A percentile compares a stretch with the other conserved stretches of the same genome.
Conservation (phyloP, 2,797 vertebrate species). For the Rachycentron canadum region DNA sequence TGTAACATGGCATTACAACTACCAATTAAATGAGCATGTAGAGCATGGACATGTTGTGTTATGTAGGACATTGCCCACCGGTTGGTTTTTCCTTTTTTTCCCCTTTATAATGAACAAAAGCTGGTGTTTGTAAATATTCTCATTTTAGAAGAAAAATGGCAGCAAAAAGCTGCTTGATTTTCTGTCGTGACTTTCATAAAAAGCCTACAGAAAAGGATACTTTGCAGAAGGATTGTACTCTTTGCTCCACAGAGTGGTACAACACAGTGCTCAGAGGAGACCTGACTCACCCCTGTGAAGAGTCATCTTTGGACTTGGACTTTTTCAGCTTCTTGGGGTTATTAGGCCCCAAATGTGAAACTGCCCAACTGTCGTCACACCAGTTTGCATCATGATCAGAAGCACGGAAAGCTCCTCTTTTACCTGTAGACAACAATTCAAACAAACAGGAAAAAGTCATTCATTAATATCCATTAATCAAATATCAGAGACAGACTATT, state of each 20-base stretch:
- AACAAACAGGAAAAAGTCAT: not conserved
- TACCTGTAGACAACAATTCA: slow-evolving; percentile 84
- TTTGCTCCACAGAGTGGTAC: not conserved
- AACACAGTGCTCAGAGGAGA: not conserved
- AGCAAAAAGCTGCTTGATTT: no score
- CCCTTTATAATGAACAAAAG: no score
- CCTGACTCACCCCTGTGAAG: slow-evolving; percentile 89
- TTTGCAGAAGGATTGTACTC: not conserved
- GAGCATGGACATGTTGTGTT: no score
- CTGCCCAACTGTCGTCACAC: slow-evolving; percentile 94
- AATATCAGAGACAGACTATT: not conserved
- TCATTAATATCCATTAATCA: not conserved
- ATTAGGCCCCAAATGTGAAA: slow-evolving; percentile 88
- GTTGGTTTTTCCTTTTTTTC: no score
- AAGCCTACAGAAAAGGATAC: no score
- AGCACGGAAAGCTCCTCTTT: slow-evolving; percentile 93
- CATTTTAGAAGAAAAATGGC: no score
- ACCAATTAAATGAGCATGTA: no score
- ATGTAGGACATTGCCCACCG: no score
- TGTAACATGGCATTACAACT: no score
- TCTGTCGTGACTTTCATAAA: no score
- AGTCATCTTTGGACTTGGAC: slow-evolving; percentile 95
- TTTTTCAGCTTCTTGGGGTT: slow-evolving; percentile 97
- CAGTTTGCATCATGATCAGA: slow-evolving; percentile 96
- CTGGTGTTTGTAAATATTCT: not conserved